Evolutionary conservation across 2,113 vertebrate genomes (phyloP).

Genomic region (Erpornis zantholeuca): DNA sequence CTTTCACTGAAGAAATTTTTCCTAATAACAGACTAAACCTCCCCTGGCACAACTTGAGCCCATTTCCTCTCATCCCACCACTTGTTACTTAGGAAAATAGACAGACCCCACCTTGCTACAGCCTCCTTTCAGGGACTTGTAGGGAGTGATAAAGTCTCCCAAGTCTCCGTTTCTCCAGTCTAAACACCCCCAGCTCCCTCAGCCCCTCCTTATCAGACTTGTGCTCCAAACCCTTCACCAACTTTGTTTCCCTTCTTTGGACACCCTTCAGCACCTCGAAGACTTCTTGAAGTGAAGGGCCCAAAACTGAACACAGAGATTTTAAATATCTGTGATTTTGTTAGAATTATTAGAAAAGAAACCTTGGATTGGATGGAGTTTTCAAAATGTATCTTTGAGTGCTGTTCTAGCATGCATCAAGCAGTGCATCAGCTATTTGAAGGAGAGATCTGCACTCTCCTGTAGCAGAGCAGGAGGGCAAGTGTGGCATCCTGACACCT

Average conservation of each 20-base stretch:
- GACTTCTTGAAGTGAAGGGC: neutral
- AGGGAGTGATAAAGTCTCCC: neutral
- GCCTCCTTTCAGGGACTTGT: neutral
- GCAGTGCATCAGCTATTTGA: accelerated
- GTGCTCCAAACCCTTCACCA: neutral
- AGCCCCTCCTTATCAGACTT: neutral
- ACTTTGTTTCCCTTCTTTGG: neutral
- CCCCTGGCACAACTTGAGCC: neutral
- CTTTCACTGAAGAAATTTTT: neutral
- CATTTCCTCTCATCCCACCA: neutral
- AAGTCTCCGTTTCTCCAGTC: neutral
- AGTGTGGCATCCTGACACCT: neutral
- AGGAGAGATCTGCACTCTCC: neutral
- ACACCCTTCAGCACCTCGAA: neutral
- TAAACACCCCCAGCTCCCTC: neutral
- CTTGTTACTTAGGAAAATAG: neutral
- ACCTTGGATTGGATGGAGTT: neutral
- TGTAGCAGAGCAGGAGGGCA: neutral
- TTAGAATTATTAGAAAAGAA: neutral
- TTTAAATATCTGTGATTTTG: neutral
- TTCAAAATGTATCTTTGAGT: neutral
- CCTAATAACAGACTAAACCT: neutral
- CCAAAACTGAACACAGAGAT: neutral
- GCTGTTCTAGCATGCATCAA: neutral
- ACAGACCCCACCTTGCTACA: neutral